These are phyloP conservation scores for Aricia artaxerxes DNA, from an alignment of 2,888 invertebrate species.

Conservation along the genomic window DNA sequence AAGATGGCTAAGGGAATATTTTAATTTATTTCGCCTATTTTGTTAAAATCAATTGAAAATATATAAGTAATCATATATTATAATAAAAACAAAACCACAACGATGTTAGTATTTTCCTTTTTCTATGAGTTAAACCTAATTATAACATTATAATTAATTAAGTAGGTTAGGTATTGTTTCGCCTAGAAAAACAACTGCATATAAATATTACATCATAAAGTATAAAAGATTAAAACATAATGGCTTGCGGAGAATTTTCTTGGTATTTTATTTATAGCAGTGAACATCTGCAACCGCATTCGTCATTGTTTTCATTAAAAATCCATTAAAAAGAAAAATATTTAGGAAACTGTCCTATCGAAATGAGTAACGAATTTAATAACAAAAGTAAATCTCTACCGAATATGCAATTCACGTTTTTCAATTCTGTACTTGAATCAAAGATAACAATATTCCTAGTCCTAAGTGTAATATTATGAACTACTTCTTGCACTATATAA, in stretches of 20 bases:
- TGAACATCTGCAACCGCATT: slow-evolving; percentile 1
- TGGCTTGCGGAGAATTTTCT: slow-evolving; percentile 3
- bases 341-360: neutral
- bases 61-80: neutral
- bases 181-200: neutral
- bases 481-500: too few relatives aligned
- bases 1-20: neutral
- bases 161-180: slow-evolving; percentile 1
- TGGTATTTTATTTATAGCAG: slow-evolving; percentile 17
- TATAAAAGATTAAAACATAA: neutral
- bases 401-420: neutral
- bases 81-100: neutral
- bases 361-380: neutral
- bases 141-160: neutral
- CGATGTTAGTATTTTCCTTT: neutral
- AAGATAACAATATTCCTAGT: neutral
- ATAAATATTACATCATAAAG: slow-evolving; percentile 1
- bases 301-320: neutral
- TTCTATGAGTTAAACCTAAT: neutral
- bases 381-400: neutral
- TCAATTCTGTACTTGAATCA: neutral
- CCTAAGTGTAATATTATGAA: too few relatives aligned
- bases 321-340: neutral
- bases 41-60: neutral
- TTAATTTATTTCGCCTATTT: neutral